Evolutionary conservation across 1,140 invertebrate species (phyloP).

Genomic region (Solenopsis invicta): DNA sequence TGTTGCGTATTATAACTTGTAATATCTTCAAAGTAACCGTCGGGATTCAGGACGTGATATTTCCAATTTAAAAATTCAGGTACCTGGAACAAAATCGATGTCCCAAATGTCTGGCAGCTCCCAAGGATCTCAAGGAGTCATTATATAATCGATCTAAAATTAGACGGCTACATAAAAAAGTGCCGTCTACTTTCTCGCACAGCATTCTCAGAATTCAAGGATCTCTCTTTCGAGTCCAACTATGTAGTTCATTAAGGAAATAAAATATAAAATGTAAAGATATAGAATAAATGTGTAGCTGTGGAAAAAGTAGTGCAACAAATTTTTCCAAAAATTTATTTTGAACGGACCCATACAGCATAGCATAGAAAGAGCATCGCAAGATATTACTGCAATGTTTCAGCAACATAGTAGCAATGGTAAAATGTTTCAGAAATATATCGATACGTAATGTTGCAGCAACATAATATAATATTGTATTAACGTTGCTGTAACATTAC

Average conservation of each 20-base stretch:
- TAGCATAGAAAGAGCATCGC: too few species aligned
- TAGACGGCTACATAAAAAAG: constrained; percentile 2
- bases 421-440: too few species aligned
- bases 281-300: not conserved
- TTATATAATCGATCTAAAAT: constrained; percentile 49
- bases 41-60: not conserved
- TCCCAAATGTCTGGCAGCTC: not conserved
- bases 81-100: not conserved
- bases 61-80: constrained; percentile 1
- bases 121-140: constrained; percentile 1
- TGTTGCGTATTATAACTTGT: not conserved
- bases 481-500: too few species aligned
- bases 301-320: not conserved
- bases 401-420: too few species aligned
- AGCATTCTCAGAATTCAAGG: not conserved
- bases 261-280: not conserved
- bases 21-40: not conserved
- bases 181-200: not conserved
- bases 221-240: not conserved
- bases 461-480: too few species aligned
- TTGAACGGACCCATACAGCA: not conserved
- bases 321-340: not conserved
- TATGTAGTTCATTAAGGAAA: not conserved
- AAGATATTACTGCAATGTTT: too few species aligned
- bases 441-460: too few species aligned